These are phyloP conservation scores for Tinea pellionella DNA, from an alignment of 2,888 invertebrate species.

Conservation along the genomic window DNA sequence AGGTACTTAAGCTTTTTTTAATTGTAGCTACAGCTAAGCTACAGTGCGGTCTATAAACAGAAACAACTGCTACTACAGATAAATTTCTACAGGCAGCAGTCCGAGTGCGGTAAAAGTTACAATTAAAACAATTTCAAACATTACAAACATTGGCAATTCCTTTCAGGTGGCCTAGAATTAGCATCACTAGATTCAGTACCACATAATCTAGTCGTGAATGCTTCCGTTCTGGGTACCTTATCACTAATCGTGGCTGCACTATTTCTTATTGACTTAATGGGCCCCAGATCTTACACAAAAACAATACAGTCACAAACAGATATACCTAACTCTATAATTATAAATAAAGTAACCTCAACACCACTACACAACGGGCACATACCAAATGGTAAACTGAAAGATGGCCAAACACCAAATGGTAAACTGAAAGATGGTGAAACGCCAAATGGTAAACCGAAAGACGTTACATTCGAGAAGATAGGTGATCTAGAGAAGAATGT, in stretches of 20 bases:
- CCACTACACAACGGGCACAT: constrained; percentile 24
- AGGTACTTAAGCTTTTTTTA: too few species aligned
- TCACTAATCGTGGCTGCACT: constrained; percentile 75
- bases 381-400: constrained; percentile 18
- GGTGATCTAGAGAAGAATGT: constrained; percentile 40
- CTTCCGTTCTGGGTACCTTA: constrained; percentile 75
- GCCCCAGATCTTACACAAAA: constrained; percentile 58
- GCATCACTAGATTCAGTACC: constrained; percentile 80
- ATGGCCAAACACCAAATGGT: not conserved
- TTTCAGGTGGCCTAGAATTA: constrained; percentile 73
- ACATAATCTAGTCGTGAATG: constrained; percentile 74
- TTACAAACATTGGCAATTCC: too few species aligned
- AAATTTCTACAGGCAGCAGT: too few species aligned
- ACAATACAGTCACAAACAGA: constrained; percentile 56
- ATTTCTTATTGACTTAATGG: constrained; percentile 76
- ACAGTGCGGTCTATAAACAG: too few species aligned
- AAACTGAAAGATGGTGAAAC: constrained; percentile 26
- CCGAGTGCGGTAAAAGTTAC: too few species aligned
- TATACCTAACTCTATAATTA: constrained; percentile 20
- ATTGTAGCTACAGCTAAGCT: too few species aligned
- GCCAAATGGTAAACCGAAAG: constrained; percentile 16
- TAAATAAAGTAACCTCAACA: constrained; percentile 27
- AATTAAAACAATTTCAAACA: too few species aligned
- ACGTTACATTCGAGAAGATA: constrained; percentile 35
- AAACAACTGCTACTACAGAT: too few species aligned